Evolutionary conservation across 2,888 invertebrate species (phyloP), one percentile per base, ranked within the genome.

Genomic region (Perizoma affinitatum): DNA sequence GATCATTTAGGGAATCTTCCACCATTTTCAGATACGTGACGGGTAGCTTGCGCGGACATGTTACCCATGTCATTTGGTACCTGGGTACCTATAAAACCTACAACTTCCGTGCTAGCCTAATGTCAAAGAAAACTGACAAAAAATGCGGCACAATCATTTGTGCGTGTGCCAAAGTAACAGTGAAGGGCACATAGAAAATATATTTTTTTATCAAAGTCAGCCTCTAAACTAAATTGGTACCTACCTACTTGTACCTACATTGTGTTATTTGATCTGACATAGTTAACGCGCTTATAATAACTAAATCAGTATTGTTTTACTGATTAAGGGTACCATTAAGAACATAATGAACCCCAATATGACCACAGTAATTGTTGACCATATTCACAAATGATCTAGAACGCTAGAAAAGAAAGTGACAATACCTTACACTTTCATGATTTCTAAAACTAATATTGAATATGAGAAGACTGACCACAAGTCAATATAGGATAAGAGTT

Each of bases 381-480:
- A 57, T 66, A 51, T 64, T 61, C 53, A 59, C 61, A 58, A 63
- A 64, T 65, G 60, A 67, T 62, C 65, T 60, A 63, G 58, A 66
- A 65, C 63, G 58, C 60, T 63, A 60, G 54, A 60, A 60, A 69
- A 63, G 66, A 66, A 67, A 67, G 67, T 65, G 63, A 63, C 60
- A 67, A 63, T 67, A 65, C 66, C 58, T 61, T 55, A 61, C 61
- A 65, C 67, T 69, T 69, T 69, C 69, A 57, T 65, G 54, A 58
- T 67, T 67, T 67, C 63, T 65, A 63, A 62, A 67, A 57, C 65
- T 61, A 63, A 66, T 62, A 63, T 69, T 65, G 63, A 55, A 53
- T 58, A 67, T 61, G 40, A 62, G 57, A 65, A 69, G 58, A 46
- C 63, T 66, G 65, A 67, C 67, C 67, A 66, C 67, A 67, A 61